These are phyloP conservation scores for Nylanderia fulva DNA, from an alignment of 1,140 invertebrate species.

Conservation along the genomic window DNA sequence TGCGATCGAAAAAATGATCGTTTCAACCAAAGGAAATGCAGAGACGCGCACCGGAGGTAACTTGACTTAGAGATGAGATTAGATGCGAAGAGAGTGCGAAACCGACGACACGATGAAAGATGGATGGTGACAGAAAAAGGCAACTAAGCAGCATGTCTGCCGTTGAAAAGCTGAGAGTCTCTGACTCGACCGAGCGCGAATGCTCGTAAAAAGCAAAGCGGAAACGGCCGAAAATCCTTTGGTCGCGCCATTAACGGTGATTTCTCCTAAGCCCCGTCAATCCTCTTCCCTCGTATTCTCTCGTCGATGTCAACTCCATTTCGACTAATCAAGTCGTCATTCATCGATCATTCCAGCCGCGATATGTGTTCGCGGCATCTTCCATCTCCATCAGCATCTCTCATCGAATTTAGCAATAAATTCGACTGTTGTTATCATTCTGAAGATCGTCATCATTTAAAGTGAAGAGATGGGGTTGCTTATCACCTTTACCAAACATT, in stretches of 20 bases:
- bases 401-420: not conserved
- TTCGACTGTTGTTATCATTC: not conserved
- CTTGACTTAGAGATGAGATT: slow-evolving; percentile 42
- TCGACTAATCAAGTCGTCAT: slow-evolving; percentile 49
- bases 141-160: slow-evolving; percentile 55
- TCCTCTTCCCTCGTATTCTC: slow-evolving; percentile 65
- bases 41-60: slow-evolving; percentile 2
- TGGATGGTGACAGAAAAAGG: slow-evolving; percentile 68
- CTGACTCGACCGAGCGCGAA: slow-evolving; percentile 77
- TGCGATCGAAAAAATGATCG: slow-evolving; percentile 56
- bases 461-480: not conserved
- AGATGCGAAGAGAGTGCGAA: slow-evolving; percentile 28
- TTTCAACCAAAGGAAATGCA: slow-evolving; percentile 53
- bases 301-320: slow-evolving; percentile 65
- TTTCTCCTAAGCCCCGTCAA: slow-evolving; percentile 76
- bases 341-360: slow-evolving; percentile 49
- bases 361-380: not conserved
- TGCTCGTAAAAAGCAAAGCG: slow-evolving; percentile 51
- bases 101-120: slow-evolving; percentile 68
- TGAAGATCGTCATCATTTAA: not conserved
- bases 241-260: slow-evolving; percentile 79
- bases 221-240: slow-evolving; percentile 75
- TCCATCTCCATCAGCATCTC: not conserved
- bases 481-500: not conserved
- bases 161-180: slow-evolving; percentile 78